A percentile compares a stretch with the other conserved stretches of the same genome.
Evolutionary conservation across 1,140 invertebrate genomes (phyloP).

Genomic region (Saccostrea cuccullata): DNA sequence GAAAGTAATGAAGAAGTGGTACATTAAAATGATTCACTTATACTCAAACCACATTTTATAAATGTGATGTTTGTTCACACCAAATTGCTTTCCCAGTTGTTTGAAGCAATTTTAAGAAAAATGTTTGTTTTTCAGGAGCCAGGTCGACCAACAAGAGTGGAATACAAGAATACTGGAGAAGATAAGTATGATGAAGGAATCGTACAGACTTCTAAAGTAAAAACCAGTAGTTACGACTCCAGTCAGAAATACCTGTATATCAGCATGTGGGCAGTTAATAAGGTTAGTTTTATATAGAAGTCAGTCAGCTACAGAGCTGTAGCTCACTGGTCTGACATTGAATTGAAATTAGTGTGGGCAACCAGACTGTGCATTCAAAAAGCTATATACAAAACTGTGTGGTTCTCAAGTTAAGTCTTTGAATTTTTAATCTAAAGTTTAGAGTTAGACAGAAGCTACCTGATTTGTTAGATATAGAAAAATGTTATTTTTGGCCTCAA

Average conservation of each 20-base stretch:
- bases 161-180: not conserved
- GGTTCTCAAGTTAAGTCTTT: too few species aligned
- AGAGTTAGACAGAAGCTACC: too few species aligned
- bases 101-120: not conserved
- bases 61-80: not conserved
- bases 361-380: too few species aligned
- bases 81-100: not conserved
- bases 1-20: not conserved
- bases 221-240: slow-evolving; percentile 44
- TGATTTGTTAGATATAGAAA: too few species aligned
- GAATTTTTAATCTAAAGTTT: too few species aligned
- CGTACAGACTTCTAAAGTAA: slow-evolving; percentile 56
- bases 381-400: too few species aligned
- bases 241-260: slow-evolving; percentile 50
- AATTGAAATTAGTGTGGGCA: too few species aligned
- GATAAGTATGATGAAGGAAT: slow-evolving; percentile 60
- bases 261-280: slow-evolving; percentile 58
- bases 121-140: not conserved
- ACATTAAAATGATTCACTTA: not conserved
- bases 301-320: too few species aligned
- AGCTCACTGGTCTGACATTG: too few species aligned
- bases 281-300: slow-evolving; percentile 41
- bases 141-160: not conserved
- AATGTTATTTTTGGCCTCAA: too few species aligned
- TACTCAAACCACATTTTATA: not conserved